Conservation (phyloP, 2,113 vertebrate species). For the Diglossa brunneiventris region DNA sequence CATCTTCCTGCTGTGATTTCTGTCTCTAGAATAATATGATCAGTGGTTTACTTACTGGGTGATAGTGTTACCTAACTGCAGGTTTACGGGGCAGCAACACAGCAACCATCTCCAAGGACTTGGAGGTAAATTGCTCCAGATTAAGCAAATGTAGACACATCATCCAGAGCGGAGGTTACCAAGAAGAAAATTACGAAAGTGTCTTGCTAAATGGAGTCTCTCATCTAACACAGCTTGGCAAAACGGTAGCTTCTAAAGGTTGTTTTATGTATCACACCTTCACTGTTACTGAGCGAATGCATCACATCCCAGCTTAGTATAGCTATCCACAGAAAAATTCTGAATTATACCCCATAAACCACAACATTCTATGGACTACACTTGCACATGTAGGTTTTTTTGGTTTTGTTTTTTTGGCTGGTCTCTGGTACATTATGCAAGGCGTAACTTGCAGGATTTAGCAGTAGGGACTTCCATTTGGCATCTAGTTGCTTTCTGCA, state of each 20-base stretch:
- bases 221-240: background rate
- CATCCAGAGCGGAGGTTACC: background rate
- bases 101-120: background rate
- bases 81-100: background rate
- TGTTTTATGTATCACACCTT: background rate
- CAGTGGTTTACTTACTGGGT: rapidly evolving
- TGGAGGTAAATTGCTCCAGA: background rate
- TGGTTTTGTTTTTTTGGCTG: background rate
- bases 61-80: rapidly evolving
- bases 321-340: background rate
- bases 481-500: background rate
- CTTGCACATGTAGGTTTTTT: no score
- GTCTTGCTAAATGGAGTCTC: background rate
- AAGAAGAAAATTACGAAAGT: background rate
- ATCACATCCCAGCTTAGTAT: background rate
- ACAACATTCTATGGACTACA: background rate
- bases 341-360: background rate
- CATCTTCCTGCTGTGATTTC: rapidly evolving
- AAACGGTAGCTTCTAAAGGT: rapidly evolving
- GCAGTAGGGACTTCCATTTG: background rate
- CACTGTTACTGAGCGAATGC: rapidly evolving
- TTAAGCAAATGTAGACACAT: background rate
- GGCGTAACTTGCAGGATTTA: background rate
- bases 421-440: rapidly evolving
- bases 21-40: rapidly evolving